Evolutionary conservation across 2,888 invertebrate species (phyloP), one percentile per base, ranked within the genome.

Genomic region (Pristionchus fissidentatus): DNA sequence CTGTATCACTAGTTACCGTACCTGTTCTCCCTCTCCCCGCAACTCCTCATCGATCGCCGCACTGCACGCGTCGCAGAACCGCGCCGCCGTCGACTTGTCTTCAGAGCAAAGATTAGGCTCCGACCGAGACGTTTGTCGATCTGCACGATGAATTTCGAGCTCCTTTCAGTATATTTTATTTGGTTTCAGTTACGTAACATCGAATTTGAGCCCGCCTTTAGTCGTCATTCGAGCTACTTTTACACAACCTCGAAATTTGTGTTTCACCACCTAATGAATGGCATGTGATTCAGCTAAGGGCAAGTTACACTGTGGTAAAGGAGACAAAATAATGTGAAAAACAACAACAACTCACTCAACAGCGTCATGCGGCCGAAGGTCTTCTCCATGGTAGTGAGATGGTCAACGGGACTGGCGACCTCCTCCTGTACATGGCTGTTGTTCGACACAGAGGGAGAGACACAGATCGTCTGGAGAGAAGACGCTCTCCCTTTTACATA

Each of bases 1-100:
- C n/a, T n/a, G n/a, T n/a, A n/a, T n/a, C n/a, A n/a, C n/a, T n/a
- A n/a, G 22, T 5, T 5, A 43, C n/a, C 3, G 35, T 22, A 49
- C 49, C 49, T 32, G 46, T 41, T 49, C 75, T 49, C 15, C 49
- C 29, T 29, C 62, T n/a, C 10, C 29, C 15, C 8, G n/a, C 26
- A 79, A 19, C 26, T 79, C 57, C 57, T n/a, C 55, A 26, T 79
- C 79, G 7, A 79, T 79, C 3, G 79, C 79, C 35, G 79, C 79
- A 22, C 57, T 79, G 57, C 80, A 81, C 1, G 62, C 80, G 29
- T 60, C 80, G 46, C 80, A 81, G 35, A 81, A n/a, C 62, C 46
- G 26, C 32, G 46, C 60, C 0, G 43, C 8, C 22, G 29, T 81
- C n/a, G 41, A 15, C 46, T 62, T 81, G 60, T 60, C 62, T 52